Percentiles rank a stretch among this genome's conserved stretches.
phyloP scores from a whole-genome alignment of 2,888 invertebrate genomes.

The Ennomos erosarius region DNA sequence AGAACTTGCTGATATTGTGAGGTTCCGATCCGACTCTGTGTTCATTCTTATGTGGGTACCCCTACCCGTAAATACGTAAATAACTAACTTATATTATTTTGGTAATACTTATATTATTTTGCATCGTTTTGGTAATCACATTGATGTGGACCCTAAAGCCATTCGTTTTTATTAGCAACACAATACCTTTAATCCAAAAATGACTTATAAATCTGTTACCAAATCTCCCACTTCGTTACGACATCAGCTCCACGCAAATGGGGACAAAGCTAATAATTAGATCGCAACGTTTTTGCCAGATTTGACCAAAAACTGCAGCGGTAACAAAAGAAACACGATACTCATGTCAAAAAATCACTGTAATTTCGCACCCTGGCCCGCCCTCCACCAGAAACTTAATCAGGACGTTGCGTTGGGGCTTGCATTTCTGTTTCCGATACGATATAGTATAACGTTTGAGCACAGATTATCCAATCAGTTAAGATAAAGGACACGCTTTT shows the following conservation, averaged over 20 bases:
- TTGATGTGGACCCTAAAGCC: slow-evolving; percentile 32
- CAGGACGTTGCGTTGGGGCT: slow-evolving; percentile 72
- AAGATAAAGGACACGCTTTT: slow-evolving; percentile 85
- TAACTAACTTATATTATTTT: no score
- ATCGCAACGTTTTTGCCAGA: slow-evolving; percentile 72
- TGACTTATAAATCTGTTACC: slow-evolving; percentile 62
- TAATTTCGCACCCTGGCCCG: slow-evolving; percentile 74
- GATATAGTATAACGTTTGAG: slow-evolving; percentile 81
- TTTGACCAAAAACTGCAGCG: slow-evolving; percentile 70
- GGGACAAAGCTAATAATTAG: slow-evolving; percentile 79
- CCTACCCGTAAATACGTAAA: no score
- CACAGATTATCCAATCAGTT: slow-evolving; percentile 85
- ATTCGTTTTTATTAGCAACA: slow-evolving; percentile 47
- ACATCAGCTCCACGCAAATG: slow-evolving; percentile 51
- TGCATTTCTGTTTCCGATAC: slow-evolving; percentile 84
- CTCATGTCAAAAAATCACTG: slow-evolving; percentile 79
- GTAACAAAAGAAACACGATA: slow-evolving; percentile 72
- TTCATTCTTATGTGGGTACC: no score
- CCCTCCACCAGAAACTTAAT: slow-evolving; percentile 78
- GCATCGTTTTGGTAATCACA: slow-evolving; percentile 14
- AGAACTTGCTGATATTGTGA: no score
- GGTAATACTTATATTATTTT: slow-evolving; percentile 4
- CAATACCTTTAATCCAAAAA: slow-evolving; percentile 60
- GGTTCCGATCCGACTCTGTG: no score
- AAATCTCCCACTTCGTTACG: slow-evolving; percentile 58